Base-by-base conservation (phyloP, 2,888 invertebrate genomes). In the Ornithoptera alexandrae region DNA sequence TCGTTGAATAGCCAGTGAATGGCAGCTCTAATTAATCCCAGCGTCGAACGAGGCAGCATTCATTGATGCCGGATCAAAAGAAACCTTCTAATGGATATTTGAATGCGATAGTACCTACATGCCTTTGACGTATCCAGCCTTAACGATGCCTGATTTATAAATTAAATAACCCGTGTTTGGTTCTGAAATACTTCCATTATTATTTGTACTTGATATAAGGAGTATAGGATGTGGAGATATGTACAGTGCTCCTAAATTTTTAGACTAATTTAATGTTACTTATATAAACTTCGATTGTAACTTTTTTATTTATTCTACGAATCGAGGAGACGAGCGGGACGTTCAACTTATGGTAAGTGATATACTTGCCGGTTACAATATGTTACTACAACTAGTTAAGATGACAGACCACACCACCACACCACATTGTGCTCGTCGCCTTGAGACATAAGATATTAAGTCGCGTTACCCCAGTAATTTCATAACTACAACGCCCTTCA, bases 81-180 rank as follows among this genome's bases (percentile, higher is more conserved):
- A 89, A 87, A 85, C 84, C 85, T 84, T 77, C 81, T 90, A 90
- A 91, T 91, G 90, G 84, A 84, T 86, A 90, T 90, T 89, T 90
- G 89, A 91, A 90, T 87, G 79, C 85, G 70, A 70, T 71, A 73
- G 69, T 72, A 71, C 69, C 70, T 74, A 73, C 72, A 75, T 77
- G 73, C 74, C 74, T 76, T 74, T 73, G 71, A 68, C 67, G 70
- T 69, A 70, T 72, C 71, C 56, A 61, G 69, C 71, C 50, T 62
- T 46, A 66, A 53, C 50, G 57, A 22, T 50, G 58, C 20, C 20
- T 50, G 59, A 22, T 22, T 65, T 63, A 59, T 50, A 59, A 56
- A 56, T 67, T 39, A 20, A 64, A 30, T 61, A 56, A 65, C 17
- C 39, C 50, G 66, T n/a, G 50, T 59, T 57, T 39, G n/a, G 39